phyloP scores from a whole-genome alignment of 2,888 invertebrate species.

The Neoaliturus tenellus region DNA sequence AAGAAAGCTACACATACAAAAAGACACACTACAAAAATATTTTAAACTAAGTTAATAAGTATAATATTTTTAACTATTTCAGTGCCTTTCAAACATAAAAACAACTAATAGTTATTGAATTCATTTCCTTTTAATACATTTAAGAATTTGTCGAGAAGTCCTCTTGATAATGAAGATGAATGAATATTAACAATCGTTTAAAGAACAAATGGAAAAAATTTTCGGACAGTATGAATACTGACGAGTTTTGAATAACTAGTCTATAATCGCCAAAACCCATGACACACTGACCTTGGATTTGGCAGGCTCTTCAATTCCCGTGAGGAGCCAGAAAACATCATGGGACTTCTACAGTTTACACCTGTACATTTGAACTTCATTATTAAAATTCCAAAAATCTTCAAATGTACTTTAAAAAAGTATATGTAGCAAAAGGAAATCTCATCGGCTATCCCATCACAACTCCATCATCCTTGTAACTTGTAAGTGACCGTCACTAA shows the following conservation, averaged over 20 bases:
- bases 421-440: conserved; percentile 50
- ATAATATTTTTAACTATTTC: background rate
- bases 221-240: background rate
- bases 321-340: conserved; percentile 44
- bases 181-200: background rate
- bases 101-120: conserved; percentile 4
- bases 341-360: conserved; percentile 51
- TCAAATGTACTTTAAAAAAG: conserved; percentile 44
- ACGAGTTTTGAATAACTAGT: conserved; percentile 17
- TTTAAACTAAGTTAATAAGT: background rate
- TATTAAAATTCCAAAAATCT: conserved; percentile 36
- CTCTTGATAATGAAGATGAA: background rate
- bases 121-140: conserved; percentile 49
- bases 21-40: background rate
- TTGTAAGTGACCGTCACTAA: too few relatives aligned
- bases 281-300: conserved; percentile 43
- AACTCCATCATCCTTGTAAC: background rate
- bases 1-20: background rate
- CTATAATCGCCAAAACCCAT: conserved; percentile 31
- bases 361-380: conserved; percentile 53
- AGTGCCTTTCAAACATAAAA: background rate
- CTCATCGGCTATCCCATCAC: conserved; percentile 27
- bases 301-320: conserved; percentile 40
- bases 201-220: background rate
- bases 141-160: conserved; percentile 13